Conservation (phyloP, 2,888 invertebrate genomes). For the Chrysolina haemoptera region DNA sequence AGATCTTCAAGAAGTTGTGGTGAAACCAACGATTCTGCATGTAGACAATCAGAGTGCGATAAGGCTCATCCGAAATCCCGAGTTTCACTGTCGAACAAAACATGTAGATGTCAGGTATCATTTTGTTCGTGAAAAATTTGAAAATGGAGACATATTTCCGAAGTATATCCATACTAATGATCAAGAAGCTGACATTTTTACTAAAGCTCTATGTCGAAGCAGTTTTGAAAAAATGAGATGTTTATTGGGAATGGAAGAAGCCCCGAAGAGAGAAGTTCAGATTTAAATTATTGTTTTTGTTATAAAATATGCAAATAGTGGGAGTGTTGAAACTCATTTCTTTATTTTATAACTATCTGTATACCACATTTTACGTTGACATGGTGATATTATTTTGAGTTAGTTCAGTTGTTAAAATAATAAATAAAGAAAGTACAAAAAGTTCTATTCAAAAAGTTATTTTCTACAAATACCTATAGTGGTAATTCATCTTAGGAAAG, state of each 20-base stretch:
- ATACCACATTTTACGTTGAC: no score
- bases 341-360: background rate
- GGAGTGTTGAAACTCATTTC: background rate
- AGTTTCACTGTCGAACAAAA: constrained; percentile 52
- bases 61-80: constrained; percentile 50
- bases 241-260: background rate
- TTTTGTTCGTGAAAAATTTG: constrained; percentile 39
- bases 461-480: no score
- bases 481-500: no score
- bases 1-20: constrained; percentile 41
- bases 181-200: constrained; percentile 21
- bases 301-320: no score
- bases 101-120: constrained; percentile 54
- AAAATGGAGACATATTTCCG: background rate
- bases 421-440: no score
- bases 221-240: constrained; percentile 4
- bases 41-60: constrained; percentile 56
- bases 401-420: no score
- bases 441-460: no score
- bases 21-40: constrained; percentile 26
- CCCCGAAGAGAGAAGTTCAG: no score
- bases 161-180: background rate
- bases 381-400: no score
- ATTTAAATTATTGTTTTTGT: no score
- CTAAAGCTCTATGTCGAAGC: constrained; percentile 11